Evolutionary conservation across 1,140 invertebrate genomes (phyloP), one percentile per base, ranked within the genome.

Genomic region (Archegozetes longisetosus): DNA sequence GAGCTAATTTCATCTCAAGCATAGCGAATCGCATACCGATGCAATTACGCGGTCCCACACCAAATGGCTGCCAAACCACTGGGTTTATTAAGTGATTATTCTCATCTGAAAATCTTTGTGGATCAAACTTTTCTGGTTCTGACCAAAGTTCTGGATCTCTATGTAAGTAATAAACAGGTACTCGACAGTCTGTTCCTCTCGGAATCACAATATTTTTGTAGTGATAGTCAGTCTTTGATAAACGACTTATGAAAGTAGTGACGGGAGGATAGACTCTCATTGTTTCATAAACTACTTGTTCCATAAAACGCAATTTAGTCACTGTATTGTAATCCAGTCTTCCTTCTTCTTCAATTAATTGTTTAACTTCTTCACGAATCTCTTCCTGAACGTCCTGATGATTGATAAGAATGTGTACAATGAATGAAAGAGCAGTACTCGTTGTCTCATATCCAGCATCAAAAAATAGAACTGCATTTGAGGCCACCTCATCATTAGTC

Each of bases 231-330:
- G 58, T 40, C 2, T 3, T 3, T 23, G 57, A 17, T n/a, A n/a
- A 14, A 4, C 57, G 53, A 3, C 17, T 20, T 25, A 58, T 40
- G 55, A 58, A 58, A 9, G 50, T 51, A 20, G 50, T 51, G 26
- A 74, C 70, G 3, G 72, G 72, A 47, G 72, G 72, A 53, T 62
- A 69, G 2, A 73, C 50, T 28, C 72, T 62, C 26, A 74, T 40
- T 9, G 68, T 60, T 61, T 74, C 73, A 56, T 66, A 69, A 25
- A 75, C 64, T 13, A 74, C 70, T 50, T 68, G 67, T 49, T 74
- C 72, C 57, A 75, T 57, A 58, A 71, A 73, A 3, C 61, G 60
- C n/a, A 75, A 55, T n/a, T 67, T 60, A 22, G 62, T 63, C 17
- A 72, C 54, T 13, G 60, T 50, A 23, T 70, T 67, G 53, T 68